Evolutionary conservation across 2,113 vertebrate species (phyloP), one percentile per base, ranked within the genome.

Genomic region (Collichthys lucidus): DNA sequence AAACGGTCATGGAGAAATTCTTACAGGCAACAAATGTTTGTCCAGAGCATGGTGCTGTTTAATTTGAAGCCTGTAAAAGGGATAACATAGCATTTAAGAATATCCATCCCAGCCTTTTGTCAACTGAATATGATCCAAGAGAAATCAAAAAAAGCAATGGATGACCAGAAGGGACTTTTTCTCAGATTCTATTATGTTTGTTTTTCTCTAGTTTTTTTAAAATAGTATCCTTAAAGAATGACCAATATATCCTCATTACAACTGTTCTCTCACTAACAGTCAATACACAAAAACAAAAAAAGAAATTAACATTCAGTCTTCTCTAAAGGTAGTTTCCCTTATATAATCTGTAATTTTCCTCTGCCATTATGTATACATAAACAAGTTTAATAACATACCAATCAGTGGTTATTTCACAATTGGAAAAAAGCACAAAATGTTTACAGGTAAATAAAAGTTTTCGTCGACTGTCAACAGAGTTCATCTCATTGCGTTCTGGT

Each of bases 331-430:
- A 96, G 92, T 96, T 91, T 98, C 97, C 97, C 97, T 99, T 96
- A 97, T 97, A 97, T 96, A 95, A 96, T 95, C 96, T 96, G 96
- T 97, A 95, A 96, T 96, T 96, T 87, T 97, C 94, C 95, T 97
- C 96, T 96, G 93, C 96, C 86, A 89, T 94, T 89, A 92, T 97
- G 97, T 97, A 97, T 97, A 98, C 97, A 98, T 96, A 96, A 97
- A 97, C 93, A 95, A 93, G 96, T 98, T 97, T 97, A 95, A 95
- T 95, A 98, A 97, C 97, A 98, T 96, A 98, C 97, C 98, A 97
- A 97, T 98, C 97, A 99, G 98, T 99, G 98, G 98, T 99, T 99
- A 95, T 95, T 96, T 98, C 97, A 99, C 97, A 99, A 98, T 96
- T 97, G 96, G 97, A 97, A 97, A 97, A 98, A 96, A 96, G 96